Evolutionary conservation across 2,113 vertebrate genomes (phyloP).

Genomic region (Halcyon malimbica): DNA sequence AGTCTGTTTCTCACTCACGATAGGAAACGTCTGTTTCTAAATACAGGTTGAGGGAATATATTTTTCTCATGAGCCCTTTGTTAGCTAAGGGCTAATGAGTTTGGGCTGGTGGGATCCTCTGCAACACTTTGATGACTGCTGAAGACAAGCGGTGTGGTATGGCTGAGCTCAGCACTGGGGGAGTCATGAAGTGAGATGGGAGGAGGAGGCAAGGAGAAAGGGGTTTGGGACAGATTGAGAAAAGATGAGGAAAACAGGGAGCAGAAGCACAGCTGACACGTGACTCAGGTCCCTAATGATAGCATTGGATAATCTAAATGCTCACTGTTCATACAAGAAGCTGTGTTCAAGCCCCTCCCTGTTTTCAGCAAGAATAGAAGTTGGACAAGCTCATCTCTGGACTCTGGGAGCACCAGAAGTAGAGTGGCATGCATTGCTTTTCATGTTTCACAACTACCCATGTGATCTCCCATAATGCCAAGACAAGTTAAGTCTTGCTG

Average conservation of each 20-base stretch:
- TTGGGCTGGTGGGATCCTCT: constrained; percentile 24
- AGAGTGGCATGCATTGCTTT: not conserved
- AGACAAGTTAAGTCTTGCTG: not conserved
- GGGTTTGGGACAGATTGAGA: not conserved
- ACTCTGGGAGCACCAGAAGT: not conserved
- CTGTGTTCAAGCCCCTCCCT: not conserved
- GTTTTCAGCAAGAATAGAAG: not conserved
- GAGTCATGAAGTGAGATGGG: not conserved
- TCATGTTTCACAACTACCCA: not conserved
- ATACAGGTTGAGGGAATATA: not conserved
- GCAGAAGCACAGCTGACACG: not conserved
- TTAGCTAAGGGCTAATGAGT: constrained; percentile 28
- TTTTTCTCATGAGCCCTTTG: constrained; percentile 32
- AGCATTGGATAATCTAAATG: not conserved
- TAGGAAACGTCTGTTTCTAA: constrained; percentile 37
- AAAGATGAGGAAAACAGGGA: not conserved
- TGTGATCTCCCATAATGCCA: not conserved
- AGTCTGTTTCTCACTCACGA: not conserved
- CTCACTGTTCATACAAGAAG: not conserved
- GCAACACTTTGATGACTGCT: constrained; percentile 2
- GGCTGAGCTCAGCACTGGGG: not conserved
- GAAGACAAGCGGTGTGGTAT: constrained; percentile 1
- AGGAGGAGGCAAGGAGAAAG: not conserved
- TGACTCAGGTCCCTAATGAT: not conserved
- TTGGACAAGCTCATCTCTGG: not conserved